These are phyloP conservation scores for Thaumatotibia leucotreta DNA, from an alignment of 1,140 invertebrate species.

Conservation along the genomic window DNA sequence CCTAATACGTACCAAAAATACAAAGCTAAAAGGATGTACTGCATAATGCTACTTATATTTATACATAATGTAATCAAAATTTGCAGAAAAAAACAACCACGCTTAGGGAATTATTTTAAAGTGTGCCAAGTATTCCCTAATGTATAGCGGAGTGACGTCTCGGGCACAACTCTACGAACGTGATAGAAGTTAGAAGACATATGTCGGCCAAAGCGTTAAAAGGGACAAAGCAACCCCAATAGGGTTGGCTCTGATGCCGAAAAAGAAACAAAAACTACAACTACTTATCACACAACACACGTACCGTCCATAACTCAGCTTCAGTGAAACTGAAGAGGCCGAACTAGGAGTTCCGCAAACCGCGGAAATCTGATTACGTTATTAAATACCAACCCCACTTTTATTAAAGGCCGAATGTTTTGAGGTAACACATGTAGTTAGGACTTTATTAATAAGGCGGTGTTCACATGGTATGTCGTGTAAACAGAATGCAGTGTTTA, in stretches of 20 bases:
- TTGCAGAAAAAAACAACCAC: no score
- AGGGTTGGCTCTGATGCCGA: background rate
- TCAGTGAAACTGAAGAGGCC: slow-evolving; percentile 23
- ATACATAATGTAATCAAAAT: no score
- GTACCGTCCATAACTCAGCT: slow-evolving; percentile 38
- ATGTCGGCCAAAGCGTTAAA: background rate
- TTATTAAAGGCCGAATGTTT: background rate
- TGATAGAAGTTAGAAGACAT: no score
- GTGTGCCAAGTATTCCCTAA: no score
- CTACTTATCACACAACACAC: slow-evolving; percentile 19
- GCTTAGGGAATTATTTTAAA: no score
- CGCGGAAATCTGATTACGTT: slow-evolving; percentile 40
- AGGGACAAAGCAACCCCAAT: background rate
- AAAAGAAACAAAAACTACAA: background rate
- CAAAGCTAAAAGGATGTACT: no score
- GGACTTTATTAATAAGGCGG: slow-evolving; percentile 20
- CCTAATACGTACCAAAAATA: no score
- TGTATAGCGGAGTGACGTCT: no score
- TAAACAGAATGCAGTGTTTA: slow-evolving; percentile 53
- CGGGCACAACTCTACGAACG: no score
- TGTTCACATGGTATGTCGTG: slow-evolving; percentile 46
- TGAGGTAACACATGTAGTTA: background rate
- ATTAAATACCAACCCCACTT: slow-evolving; percentile 35
- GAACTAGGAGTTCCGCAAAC: slow-evolving; percentile 28
- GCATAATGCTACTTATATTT: no score